Conservation (phyloP, 1,140 invertebrate genomes). For the Pseudomyrmex flavicornis region DNA sequence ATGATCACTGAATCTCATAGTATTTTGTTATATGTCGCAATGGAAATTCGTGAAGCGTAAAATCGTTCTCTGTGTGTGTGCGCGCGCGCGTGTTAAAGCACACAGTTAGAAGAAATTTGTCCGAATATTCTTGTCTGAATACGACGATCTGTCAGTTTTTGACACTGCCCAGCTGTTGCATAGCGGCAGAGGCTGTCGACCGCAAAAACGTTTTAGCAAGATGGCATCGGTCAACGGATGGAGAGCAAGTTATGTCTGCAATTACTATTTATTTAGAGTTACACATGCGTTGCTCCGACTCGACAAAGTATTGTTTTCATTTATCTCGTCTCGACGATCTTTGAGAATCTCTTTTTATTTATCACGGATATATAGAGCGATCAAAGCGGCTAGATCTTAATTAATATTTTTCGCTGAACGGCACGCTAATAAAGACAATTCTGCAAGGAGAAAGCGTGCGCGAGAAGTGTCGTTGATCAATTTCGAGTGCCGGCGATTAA, state of each 20-base stretch:
- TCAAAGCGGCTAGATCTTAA: not conserved
- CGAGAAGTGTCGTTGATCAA: slow-evolving; percentile 45
- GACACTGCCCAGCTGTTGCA: not conserved
- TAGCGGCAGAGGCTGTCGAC: not conserved
- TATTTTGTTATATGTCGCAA: too few species aligned
- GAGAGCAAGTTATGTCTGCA: not conserved
- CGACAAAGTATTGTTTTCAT: not conserved
- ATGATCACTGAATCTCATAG: too few species aligned
- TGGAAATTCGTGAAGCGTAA: not conserved
- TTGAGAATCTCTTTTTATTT: not conserved
- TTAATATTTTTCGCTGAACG: not conserved
- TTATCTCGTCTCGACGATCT: not conserved
- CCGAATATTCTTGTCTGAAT: too few species aligned
- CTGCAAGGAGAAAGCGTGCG: slow-evolving; percentile 3
- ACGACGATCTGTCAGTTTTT: not conserved
- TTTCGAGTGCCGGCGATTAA: slow-evolving; percentile 15
- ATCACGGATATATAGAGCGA: not conserved
- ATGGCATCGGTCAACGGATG: not conserved
- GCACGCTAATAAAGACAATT: not conserved
- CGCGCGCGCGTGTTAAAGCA: not conserved
- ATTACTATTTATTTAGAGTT: slow-evolving; percentile 45
- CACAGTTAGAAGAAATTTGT: not conserved
- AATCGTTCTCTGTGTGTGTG: not conserved
- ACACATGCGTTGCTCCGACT: not conserved
- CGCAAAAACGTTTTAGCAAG: slow-evolving; percentile 42